Conservation (phyloP, 2,888 invertebrate species). For the Tubiluchus corallicola region DNA sequence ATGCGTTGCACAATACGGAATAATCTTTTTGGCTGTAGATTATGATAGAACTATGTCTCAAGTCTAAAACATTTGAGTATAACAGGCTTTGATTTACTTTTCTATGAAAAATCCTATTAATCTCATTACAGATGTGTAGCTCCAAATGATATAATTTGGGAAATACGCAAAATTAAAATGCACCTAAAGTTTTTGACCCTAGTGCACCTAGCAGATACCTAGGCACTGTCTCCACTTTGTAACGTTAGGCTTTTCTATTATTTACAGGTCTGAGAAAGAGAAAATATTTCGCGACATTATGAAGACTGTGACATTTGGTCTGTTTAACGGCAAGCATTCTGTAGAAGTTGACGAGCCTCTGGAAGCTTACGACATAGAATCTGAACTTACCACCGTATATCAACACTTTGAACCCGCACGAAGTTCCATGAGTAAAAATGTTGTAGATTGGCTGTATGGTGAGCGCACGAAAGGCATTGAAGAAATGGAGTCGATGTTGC, state of each 20-base stretch:
- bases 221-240: too few species aligned
- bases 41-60: too few species aligned
- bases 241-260: slow-evolving; percentile 61
- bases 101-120: too few species aligned
- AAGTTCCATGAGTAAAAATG: slow-evolving; percentile 52
- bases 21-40: too few species aligned
- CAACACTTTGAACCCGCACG: slow-evolving; percentile 61
- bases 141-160: too few species aligned
- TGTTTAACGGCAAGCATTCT: slow-evolving; percentile 38
- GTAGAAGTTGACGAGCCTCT: slow-evolving; percentile 54
- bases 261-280: slow-evolving; percentile 55
- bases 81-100: too few species aligned
- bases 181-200: too few species aligned
- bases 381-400: slow-evolving; percentile 62
- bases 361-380: slow-evolving; percentile 47
- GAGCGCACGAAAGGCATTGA: slow-evolving; percentile 60
- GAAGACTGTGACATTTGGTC: slow-evolving; percentile 58
- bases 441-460: slow-evolving; percentile 68
- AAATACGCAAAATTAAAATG: too few species aligned
- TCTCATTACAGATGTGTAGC: too few species aligned
- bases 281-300: slow-evolving; percentile 55
- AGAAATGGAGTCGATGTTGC: slow-evolving; percentile 65
- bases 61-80: too few species aligned
- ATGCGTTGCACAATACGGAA: too few species aligned
- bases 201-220: too few species aligned